These are phyloP conservation scores for Linnaemya tessellans DNA, from an alignment of 2,888 invertebrate species.

Conservation along the genomic window DNA sequence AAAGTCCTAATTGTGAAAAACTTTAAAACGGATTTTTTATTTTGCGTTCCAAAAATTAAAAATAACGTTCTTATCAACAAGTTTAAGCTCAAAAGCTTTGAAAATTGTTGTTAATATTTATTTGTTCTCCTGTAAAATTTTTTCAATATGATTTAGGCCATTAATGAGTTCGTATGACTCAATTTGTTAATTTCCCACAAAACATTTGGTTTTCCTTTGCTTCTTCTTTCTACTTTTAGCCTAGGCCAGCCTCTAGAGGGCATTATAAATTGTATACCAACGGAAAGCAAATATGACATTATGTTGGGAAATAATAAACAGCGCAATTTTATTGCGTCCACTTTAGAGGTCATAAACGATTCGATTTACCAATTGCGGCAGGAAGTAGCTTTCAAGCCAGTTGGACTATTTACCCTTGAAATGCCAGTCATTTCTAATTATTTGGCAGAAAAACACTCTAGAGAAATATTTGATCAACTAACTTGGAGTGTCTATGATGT, in stretches of 20 bases:
- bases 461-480: conserved; percentile 78
- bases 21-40: too few relatives aligned
- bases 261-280: conserved; percentile 79
- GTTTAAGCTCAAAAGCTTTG: too few relatives aligned
- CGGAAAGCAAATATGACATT: conserved; percentile 76
- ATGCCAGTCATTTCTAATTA: conserved; percentile 78
- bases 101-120: too few relatives aligned
- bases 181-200: too few relatives aligned
- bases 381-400: conserved; percentile 73
- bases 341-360: conserved; percentile 73
- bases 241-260: conserved; percentile 75
- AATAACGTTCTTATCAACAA: too few relatives aligned
- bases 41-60: too few relatives aligned
- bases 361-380: conserved; percentile 75
- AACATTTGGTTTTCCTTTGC: too few relatives aligned
- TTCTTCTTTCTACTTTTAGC: conserved; percentile 56
- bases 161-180: too few relatives aligned
- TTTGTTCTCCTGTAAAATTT: too few relatives aligned
- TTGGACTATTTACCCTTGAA: conserved; percentile 78
- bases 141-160: too few relatives aligned
- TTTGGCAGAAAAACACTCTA: conserved; percentile 73
- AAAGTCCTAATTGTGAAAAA: too few relatives aligned
- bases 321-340: conserved; percentile 71
- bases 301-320: conserved; percentile 77
- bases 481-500: conserved; percentile 79